Evolutionary conservation across 1,140 invertebrate species (phyloP), one percentile per base, ranked within the genome.

Genomic region (Conopomorpha cramerella): DNA sequence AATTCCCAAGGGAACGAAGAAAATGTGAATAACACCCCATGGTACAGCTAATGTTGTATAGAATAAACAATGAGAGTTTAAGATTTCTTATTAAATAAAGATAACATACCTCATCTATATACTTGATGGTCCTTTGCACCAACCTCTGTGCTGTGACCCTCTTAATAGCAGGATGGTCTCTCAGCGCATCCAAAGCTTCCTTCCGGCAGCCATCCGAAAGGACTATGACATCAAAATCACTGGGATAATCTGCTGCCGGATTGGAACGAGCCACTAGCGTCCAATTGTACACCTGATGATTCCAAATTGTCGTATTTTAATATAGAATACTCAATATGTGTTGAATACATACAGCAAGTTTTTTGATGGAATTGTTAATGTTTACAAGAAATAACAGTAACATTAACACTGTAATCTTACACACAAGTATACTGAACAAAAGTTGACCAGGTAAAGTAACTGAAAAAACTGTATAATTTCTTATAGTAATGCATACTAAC

Each of bases 151-250:
- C 84, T 10, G 90, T 90, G 0, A 96, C 87, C 43, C 84, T 73
- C 51, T 86, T 89, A 1, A 96, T 80, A 0, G 85, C 78, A 12
- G 92, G 92, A 78, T 96, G 93, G 34, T 84, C 79, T 32, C 62
- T 79, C 4, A 95, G 62, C 17, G 86, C 82, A 42, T 82, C 78
- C 8, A 91, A 57, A 41, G 81, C 77, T 31, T 60, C 47, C 14
- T 60, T 41, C 30, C 65, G 78, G 26, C 82, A 60, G 3, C 74
- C 82, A 38, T 84, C 82, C 38, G 84, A 74, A 7, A 92, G 62
- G 38, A 86, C 65, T 12, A 97, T 78, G 4, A 97, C 85, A 81
- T 97, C 94, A 83, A 97, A 97, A 67, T 96, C 94, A 80, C 94
- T 97, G 1, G 94, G 93, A 78, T 86, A 93, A 46, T 85, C 82